Base-by-base conservation (phyloP, 1,140 invertebrate genomes). In the Leptinotarsa undecemlineata region DNA sequence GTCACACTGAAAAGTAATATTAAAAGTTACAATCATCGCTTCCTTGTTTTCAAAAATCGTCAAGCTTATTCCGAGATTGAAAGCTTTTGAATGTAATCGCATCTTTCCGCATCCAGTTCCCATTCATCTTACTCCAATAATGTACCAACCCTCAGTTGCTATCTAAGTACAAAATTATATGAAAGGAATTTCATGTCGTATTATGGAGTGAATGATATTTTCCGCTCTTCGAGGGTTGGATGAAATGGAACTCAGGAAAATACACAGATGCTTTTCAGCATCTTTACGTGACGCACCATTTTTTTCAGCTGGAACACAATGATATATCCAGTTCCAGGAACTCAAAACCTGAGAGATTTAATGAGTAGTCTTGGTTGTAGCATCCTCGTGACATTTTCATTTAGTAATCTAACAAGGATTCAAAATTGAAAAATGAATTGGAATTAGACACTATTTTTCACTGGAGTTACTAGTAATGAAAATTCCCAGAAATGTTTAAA, bases 51-150 rank as follows among this genome's bases (percentile, higher is more conserved):
- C 17, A n/a, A 19, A 57, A n/a, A 57, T 57, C 51, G 51, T 19
- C 15, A 57, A 57, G 51, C 51, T 57, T 15, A 57, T 57, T 57
- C 17, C 51, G 15, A 19, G n/a, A 57, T 57, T 15, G 51, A 57
- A n/a, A 57, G 51, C 51, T 57, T 57, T 57, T n/a, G 51, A 57
- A 57, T 57, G 51, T 57, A 57, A 57, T 57, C 51, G 51, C 51
- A 57, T 57, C 51, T 57, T 57, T 57, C n/a, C n/a, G 8, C 51
- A 15, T 57, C 51, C 51, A 57, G 17, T 57, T 19, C 51, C 1
- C 51, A 57, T 57, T 57, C 51, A 57, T 57, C 51, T 57, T 57
- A 57, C n/a, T 57, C 14, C 51, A 57, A 57, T 57, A 4, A 57
- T 17, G 51, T 57, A 57, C 33, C 33, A 42, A 42, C 51, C 51